These are phyloP conservation scores for Oscheius sp. DNA, from an alignment of 2,888 invertebrate species.

Conservation along the genomic window DNA sequence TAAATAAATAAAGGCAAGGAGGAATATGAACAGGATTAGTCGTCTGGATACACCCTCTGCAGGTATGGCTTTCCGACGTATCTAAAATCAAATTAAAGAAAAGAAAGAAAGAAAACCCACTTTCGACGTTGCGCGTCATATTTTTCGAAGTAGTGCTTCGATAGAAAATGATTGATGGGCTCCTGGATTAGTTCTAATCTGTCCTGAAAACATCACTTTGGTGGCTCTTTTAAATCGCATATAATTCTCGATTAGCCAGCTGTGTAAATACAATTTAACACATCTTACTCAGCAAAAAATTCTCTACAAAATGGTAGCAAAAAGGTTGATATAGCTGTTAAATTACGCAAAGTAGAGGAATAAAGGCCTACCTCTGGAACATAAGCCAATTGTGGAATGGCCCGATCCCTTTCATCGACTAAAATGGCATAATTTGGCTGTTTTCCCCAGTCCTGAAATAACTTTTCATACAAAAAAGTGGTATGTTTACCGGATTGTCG, in stretches of 20 bases:
- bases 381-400: constrained; percentile 75
- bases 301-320: too few relatives aligned
- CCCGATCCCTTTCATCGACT: constrained; percentile 76
- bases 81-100: neutral
- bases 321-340: too few relatives aligned
- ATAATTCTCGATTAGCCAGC: too few relatives aligned
- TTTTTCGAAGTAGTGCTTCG: constrained; percentile 74
- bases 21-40: neutral
- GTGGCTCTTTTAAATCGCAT: too few relatives aligned
- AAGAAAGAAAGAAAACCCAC: neutral
- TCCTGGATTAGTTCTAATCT: constrained; percentile 73
- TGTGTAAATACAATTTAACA: neutral
- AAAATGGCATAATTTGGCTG: constrained; percentile 77
- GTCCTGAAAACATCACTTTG: constrained; percentile 72
- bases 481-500: constrained; percentile 61
- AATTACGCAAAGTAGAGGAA: too few relatives aligned
- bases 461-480: neutral
- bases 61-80: constrained; percentile 17
- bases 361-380: constrained; percentile 57
- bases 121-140: constrained; percentile 47
- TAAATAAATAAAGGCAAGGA: neutral
- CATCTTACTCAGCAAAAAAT: neutral
- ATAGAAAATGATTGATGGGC: constrained; percentile 74
- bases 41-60: constrained; percentile 24
- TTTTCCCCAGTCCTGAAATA: constrained; percentile 36